Base-by-base conservation (phyloP, 2,888 invertebrate species). In the Drosophila algonquin region DNA sequence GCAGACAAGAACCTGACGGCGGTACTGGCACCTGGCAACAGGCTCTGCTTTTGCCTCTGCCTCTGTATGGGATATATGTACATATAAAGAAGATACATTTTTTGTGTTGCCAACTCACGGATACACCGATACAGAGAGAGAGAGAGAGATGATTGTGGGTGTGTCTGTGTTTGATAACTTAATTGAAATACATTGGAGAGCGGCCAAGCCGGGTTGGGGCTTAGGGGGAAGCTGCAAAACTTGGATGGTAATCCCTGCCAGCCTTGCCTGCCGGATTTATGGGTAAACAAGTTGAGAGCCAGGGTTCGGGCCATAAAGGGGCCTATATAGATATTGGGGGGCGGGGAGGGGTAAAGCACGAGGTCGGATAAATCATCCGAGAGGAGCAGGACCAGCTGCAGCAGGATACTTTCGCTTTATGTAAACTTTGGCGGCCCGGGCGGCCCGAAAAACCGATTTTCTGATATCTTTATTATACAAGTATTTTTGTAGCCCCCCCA, bases 171-270 rank as follows among this genome's bases (percentile, higher is more conserved):
- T 80, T 83, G 89, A 83, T 83, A 89, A 83, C 83, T 83, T 83
- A 83, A 88, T 83, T 88, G 89, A 88, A 83, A 86, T 77, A 86
- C 88, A 76, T 80, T 84, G 73, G 73, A 76, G 76, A 60, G 57
- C 76, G 76, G 76, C 67, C 67, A 67, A 51, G 47, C 50, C 45
- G 14, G 9, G 9, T 73, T 53, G 73, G 71, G 57, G 32, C 75
- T 53, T 76, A 62, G 63, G 27, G 59, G 60, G 21, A 57, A 72
- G 88, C 86, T 77, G n/a, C 7, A 77, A 85, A 85, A 73, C 60
- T 65, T 76, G 77, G 40, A n/a, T 40, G 35, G 35, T 79, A 57
- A 63, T 35, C 35, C 35, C 35, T 6, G 73, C 63, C 74, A 67
- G 73, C 67, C 81, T 58, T 51, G 54, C 68, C 40, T 7, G 40